Evolutionary conservation across 1,140 invertebrate genomes (phyloP).

Genomic region (Zaprionus camerounensis): DNA sequence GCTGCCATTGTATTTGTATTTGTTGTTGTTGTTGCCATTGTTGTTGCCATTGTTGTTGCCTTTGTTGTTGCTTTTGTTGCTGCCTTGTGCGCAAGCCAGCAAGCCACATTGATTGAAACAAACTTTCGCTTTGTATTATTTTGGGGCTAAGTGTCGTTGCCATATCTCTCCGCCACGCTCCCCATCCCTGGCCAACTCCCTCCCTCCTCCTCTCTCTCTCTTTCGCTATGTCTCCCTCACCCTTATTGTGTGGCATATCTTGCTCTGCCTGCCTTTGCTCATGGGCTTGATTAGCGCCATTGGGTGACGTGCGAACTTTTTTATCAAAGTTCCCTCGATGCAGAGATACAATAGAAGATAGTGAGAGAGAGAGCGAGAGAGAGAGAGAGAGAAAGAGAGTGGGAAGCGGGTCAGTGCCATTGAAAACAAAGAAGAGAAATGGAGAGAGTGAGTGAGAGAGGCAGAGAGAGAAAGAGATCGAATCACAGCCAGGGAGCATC

Average conservation of each 20-base stretch:
- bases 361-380: background rate
- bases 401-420: no score
- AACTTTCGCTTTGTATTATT: slow-evolving; percentile 67
- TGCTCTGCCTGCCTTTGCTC: background rate
- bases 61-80: slow-evolving; percentile 17
- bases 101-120: slow-evolving; percentile 76
- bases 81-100: slow-evolving; percentile 22
- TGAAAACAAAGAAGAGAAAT: background rate
- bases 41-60: slow-evolving; percentile 11
- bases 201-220: no score
- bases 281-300: slow-evolving; percentile 68
- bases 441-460: background rate
- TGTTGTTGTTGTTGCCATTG: background rate
- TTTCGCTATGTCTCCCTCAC: background rate
- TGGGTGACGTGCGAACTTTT: slow-evolving; percentile 73
- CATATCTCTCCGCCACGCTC: slow-evolving; percentile 19
- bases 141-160: slow-evolving; percentile 38
- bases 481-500: background rate
- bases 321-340: slow-evolving; percentile 67
- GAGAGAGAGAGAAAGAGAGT: background rate
- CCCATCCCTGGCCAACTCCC: background rate
- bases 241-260: background rate
- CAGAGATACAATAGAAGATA: background rate
- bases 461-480: background rate
- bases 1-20: slow-evolving; percentile 4